These are phyloP conservation scores for Pelodiscus sinensis DNA, from an alignment of 2,113 vertebrate species.

Conservation along the genomic window DNA sequence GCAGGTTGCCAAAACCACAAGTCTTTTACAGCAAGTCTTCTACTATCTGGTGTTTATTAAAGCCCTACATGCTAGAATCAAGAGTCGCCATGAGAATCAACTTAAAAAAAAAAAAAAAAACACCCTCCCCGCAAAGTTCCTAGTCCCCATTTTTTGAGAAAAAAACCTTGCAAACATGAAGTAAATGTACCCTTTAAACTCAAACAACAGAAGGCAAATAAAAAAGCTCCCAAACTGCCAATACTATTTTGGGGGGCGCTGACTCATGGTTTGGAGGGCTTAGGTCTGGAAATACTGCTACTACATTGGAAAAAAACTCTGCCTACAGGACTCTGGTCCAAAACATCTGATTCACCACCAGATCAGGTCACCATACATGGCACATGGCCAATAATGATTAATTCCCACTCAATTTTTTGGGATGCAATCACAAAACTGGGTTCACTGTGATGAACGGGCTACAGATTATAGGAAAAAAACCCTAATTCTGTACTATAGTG, in stretches of 20 bases:
- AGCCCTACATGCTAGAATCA: slow-evolving; percentile 15
- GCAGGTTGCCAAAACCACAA: neutral
- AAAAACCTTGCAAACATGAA: neutral
- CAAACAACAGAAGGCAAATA: neutral
- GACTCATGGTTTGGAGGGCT: neutral
- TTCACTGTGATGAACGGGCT: neutral
- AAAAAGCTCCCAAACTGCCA: neutral
- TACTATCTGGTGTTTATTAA: neutral
- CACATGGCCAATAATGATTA: neutral
- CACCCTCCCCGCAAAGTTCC: neutral
- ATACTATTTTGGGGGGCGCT: neutral
- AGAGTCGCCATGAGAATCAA: neutral
- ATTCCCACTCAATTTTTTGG: neutral
- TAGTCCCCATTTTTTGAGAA: neutral
- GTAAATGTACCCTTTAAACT: neutral
- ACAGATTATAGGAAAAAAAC: neutral
- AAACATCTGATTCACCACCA: neutral
- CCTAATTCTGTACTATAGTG: neutral
- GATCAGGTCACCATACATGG: neutral
- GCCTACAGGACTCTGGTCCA: accelerated
- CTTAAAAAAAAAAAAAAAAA: neutral
- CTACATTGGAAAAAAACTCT: neutral
- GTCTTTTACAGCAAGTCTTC: neutral
- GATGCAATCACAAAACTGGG: neutral
- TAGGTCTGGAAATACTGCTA: neutral